Base-by-base conservation (phyloP, 2,113 vertebrate species). In the Polypterus senegalus region DNA sequence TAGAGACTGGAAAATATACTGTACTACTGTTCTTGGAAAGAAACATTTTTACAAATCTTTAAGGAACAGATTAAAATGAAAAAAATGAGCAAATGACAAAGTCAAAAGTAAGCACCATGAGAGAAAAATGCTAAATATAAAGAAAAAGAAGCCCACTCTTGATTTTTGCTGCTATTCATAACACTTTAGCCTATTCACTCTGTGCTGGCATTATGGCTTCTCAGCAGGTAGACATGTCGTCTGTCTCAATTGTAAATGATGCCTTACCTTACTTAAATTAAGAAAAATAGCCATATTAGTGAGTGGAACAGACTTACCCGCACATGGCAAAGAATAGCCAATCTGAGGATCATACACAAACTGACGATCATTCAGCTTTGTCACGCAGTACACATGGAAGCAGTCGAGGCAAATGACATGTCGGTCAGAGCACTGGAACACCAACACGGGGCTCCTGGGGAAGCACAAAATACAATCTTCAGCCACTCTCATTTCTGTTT, bases 331-430 rank as follows among this genome's bases (percentile, higher is more conserved):
- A 2, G 94, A 88, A 77, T 96, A 97, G 49, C 94, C 94, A 9
- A 92, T 66, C 66, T 80, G 58, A 0, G 73, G 74, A 46, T 94
- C 73, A 0, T 86, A 74, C 65, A 86, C 66, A 63, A 96, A 97
- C 67, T 87, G 90, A 0, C 92, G 79, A 59, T 95, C 89, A 0
- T 86, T 90, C 43, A 97, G 84, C 48, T 89, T 82, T 1, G 86
- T 91, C 73, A 91, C 81, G 57, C 90, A 92, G 74, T 94, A 97
- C 49, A 86, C 47, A 53, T 81, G 83, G 84, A 97, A 96, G 63
- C 93, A 97, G 70, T 93, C 90, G 3, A 96, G 66, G 74, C 93
- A 97, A 67, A 95, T 91, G 64, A 96, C 92, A 3, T 97, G 93
- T 63, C 82, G 91, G 61, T 85, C 79, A 0, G 68, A 46, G 9